Evolutionary conservation across 23 tunicate species (phyloP), one percentile per base, ranked within the genome.

Genomic region (Diplosoma virens): DNA sequence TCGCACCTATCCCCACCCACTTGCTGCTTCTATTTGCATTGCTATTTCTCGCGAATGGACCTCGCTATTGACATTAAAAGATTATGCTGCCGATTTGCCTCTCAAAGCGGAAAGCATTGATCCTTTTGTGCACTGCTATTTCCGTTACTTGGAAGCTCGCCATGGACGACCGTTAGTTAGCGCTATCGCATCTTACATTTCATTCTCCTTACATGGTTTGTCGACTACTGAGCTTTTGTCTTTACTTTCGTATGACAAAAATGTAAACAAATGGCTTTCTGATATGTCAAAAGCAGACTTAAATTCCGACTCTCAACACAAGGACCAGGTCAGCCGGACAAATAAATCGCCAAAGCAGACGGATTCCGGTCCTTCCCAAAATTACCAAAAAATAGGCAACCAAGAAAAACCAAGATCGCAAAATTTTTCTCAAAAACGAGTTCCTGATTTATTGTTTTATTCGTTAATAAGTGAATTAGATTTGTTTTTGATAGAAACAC

Each of bases 121-220:
- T 9, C 67, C 45, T 0, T 86, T 79, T 66, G 81, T 66, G 17
- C 70, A 70, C 46, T 67, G 47, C 26, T 63, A 67, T 24, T 86
- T 89, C 24, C 70, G 80, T 1, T 29, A 47, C 22, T 55, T 82
- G 17, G 84, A 66, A 48, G 30, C 18, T n/a, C 58, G 34, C 3
- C 88, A 89, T 70, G 80, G 82, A 2, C 37, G 79, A 7, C 70
- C 80, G 3, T 33, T 89, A 0, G 82, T 81, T 6, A 75, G 54
- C 11, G 84, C 96, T 21, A 55, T 54, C 0, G 22, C 76, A 16
- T 68, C 83, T 37, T 82, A 76, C 64, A 29, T 89, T 25, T 46
- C 96, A 22, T 52, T 50, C 11, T 82, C 96, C 23, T 37, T 73
- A 35, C 72, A 89, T 61, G 96, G 96, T 6, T 48, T 89, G 74